Percentiles rank a stretch among this genome's conserved stretches.
phyloP scores from a whole-genome alignment of 1,140 invertebrate genomes.

The Zaprionus davidi region DNA sequence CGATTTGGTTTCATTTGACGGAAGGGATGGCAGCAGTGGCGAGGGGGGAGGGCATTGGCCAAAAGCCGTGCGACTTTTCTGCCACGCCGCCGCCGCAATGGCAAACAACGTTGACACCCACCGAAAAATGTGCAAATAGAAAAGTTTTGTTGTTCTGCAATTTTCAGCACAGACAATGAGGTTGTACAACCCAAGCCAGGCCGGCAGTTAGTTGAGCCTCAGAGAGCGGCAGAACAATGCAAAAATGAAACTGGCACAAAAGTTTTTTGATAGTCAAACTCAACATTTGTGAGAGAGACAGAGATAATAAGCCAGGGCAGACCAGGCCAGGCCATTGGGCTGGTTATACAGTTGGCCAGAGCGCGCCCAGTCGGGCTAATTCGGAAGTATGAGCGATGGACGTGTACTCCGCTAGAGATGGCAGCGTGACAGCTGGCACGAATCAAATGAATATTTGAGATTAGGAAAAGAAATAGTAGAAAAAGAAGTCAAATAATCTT shows the following conservation, averaged over 20 bases:
- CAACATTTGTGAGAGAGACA: conserved; percentile 12
- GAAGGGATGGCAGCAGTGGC: neutral
- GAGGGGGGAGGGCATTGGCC: neutral
- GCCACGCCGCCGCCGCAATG: conserved; percentile 12
- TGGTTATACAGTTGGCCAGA: conserved; percentile 33
- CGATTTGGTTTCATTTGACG: conserved; percentile 29
- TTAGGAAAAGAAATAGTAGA: neutral
- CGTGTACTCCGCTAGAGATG: conserved; percentile 20
- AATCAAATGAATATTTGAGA: neutral
- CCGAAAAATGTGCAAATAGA: conserved; percentile 60
- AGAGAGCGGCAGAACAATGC: conserved; percentile 57
- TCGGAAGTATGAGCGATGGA: conserved; percentile 42
- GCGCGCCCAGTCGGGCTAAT: conserved; percentile 31
- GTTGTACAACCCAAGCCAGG: neutral
- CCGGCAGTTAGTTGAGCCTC: conserved; percentile 18
- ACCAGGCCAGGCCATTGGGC: conserved; percentile 24
- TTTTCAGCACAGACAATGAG: conserved; percentile 40
- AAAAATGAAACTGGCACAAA: conserved; percentile 66
- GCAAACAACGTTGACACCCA: conserved; percentile 63
- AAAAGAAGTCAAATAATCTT: neutral
- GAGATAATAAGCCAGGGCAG: conserved; percentile 56
- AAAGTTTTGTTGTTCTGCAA: conserved; percentile 66
- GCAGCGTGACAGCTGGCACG: conserved; percentile 16
- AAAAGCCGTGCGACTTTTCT: conserved; percentile 56
- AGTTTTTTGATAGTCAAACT: conserved; percentile 37